phyloP scores from a whole-genome alignment of 1,140 invertebrate species.

The Theocolax elegans region DNA sequence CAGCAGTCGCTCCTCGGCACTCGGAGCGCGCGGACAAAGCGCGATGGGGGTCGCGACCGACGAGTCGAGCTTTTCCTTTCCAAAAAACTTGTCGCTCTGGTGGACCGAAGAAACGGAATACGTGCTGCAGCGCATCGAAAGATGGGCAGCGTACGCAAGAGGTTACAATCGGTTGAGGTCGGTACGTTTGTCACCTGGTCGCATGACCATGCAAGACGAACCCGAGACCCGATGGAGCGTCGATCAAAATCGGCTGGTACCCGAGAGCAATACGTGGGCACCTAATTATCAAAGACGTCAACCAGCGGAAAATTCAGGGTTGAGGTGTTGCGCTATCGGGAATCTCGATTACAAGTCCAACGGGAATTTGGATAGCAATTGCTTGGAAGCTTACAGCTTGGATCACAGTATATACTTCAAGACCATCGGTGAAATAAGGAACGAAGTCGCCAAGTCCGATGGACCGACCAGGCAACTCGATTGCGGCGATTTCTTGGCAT shows the following conservation, averaged over 20 bases:
- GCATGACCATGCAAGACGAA: conserved; percentile 52
- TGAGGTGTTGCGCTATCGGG: conserved; percentile 36
- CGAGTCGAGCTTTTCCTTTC: conserved; percentile 18
- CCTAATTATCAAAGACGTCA: conserved; percentile 6
- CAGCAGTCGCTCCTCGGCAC: background rate
- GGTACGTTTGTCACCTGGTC: conserved; percentile 50
- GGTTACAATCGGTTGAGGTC: conserved; percentile 62
- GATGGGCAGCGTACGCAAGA: conserved; percentile 57
- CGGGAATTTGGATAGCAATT: conserved; percentile 57
- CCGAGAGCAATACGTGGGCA: conserved; percentile 45
- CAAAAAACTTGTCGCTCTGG: conserved; percentile 47
- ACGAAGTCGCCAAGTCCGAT: background rate
- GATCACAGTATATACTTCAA: conserved; percentile 67
- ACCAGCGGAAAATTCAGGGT: background rate
- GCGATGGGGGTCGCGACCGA: conserved; percentile 22
- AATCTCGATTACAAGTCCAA: conserved; percentile 61
- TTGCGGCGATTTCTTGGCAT: conserved; percentile 42
- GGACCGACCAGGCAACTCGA: conserved; percentile 32
- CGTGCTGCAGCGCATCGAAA: conserved; percentile 60
- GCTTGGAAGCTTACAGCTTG: conserved; percentile 60
- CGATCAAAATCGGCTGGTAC: conserved; percentile 43
- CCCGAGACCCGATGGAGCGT: conserved; percentile 48
- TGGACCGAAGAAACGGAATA: conserved; percentile 62
- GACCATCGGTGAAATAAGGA: conserved; percentile 59
- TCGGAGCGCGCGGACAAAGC: background rate